Base-by-base conservation (phyloP, 2,888 invertebrate species). In the Halocaridina rubra region DNA sequence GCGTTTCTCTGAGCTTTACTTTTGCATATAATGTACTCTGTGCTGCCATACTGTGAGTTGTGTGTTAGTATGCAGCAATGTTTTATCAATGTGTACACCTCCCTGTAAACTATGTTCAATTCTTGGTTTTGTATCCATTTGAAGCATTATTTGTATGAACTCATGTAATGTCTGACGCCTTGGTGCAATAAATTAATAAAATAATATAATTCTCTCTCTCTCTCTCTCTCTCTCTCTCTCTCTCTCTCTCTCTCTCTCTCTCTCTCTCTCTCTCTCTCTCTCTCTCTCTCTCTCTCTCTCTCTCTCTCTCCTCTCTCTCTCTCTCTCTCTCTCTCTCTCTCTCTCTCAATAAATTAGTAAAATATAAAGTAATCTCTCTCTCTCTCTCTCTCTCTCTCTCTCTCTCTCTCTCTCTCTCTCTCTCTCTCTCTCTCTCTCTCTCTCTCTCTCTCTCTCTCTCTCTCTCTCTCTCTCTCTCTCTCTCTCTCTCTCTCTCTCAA, bases 191-290 rank as follows among this genome's bases (percentile, higher is more conserved):
- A n/a, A n/a, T n/a, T n/a, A n/a, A n/a, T 19, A 22, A 19, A 22
- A 13, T 61, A 1, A 8, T 24, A 10, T 10, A 22, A 0, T 16
- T 46, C 59, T 30, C 76, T 76, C 76, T 59, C 57, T 59, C 76
- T 30, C 76, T 76, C 27, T 59, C 76, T 76, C 59, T 30, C 76
- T 59, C 76, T 32, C 77, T 22, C 61, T 33, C 77, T 24, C 64
- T 13, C 59, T 29, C 75, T 24, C 75, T 59, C 8, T 30, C 61
- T 59, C 61, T n/a, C 59, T 19, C 61, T 19, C 64, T 61, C 2
- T 30, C 61, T 61, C 32, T 19, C 24, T 30, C 61, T 61, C 77
- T 77, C 30, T 19, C 57, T 59, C 30, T 59, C 32, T n/a, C 59
- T n/a, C 57, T 76, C 29, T 29, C 59, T 76, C 24, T 3, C 76